Base-by-base conservation (phyloP, 2,797 vertebrate genomes). In the Florisuga fusca region DNA sequence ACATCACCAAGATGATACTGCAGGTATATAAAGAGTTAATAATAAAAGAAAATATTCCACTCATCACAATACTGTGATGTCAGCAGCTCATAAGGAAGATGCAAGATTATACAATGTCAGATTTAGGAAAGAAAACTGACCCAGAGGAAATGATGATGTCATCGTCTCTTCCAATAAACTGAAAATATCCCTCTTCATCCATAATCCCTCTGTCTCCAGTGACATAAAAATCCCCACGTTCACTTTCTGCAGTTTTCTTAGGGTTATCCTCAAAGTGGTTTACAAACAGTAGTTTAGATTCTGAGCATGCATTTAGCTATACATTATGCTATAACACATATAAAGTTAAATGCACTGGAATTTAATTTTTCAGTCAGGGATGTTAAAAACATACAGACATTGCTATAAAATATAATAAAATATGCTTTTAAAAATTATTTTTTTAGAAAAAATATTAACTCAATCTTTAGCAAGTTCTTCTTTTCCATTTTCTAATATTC, bases 141-240 rank as follows among this genome's bases (percentile, higher is more conserved):
- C 98, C 98, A 51, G 98, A 97, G n/a, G 98, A 97, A 36, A 98
- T 97, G 87, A 99, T 99, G 94, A 99, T 67, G 79, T 99, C 98
- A 66, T 99, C 98, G 0, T 66, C 26, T 96, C 98, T 96, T 62
- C 98, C 98, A 55, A 98, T 67, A 76, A 98, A 99, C 95, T 96
- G 98, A 87, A 98, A 76, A 95, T 99, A 99, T 43, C 98, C 98
- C 1, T 99, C 98, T 69, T 97, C 73, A 34, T 99, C 98, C 86
- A 98, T 23, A 12, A 59, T 85, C 3, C 96, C 98, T 96, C 66
- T 95, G 96, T 99, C 98, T 77, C 98, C 98, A 3, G 97, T 98
- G 77, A 98, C 88, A 86, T 98, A 99, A 89, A 99, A 99, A 93
- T 98, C 96, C 10, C 98, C 98, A 64, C 93, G 96, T 80, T 97